Evolutionary conservation across 2,797 vertebrate species (phyloP).

Genomic region (Falco biarmicus): DNA sequence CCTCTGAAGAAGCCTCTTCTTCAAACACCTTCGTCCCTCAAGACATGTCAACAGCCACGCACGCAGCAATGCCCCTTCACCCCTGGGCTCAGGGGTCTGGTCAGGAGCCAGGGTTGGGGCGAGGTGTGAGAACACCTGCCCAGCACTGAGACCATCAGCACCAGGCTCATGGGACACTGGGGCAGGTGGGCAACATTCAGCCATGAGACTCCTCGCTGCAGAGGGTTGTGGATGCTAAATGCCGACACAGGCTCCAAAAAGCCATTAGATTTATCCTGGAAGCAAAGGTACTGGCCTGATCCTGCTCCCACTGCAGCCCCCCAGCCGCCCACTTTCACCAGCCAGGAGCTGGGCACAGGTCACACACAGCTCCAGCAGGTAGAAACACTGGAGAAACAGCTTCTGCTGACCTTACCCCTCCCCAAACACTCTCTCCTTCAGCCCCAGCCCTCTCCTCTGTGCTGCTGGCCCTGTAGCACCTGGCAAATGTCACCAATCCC

Average conservation of each 20-base stretch:
- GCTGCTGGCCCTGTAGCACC: background rate
- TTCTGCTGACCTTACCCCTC: background rate
- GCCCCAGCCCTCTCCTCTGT: background rate
- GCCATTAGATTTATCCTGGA: background rate
- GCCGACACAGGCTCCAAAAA: background rate
- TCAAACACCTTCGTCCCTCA: background rate
- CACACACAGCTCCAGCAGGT: background rate
- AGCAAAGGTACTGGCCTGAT: background rate
- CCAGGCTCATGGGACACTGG: accelerated
- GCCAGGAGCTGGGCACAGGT: background rate
- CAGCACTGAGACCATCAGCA: accelerated
- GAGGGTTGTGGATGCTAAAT: background rate
- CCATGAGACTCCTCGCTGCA: background rate
- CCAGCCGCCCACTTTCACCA: accelerated
- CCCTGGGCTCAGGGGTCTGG: accelerated
- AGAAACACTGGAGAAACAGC: background rate
- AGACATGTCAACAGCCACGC: accelerated
- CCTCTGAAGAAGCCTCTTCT: background rate
- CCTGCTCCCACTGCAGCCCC: background rate
- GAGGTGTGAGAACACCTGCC: accelerated
- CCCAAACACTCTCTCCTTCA: background rate
- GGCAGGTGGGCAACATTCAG: background rate
- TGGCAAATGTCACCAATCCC: background rate
- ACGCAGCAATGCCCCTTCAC: accelerated
- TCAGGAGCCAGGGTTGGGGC: accelerated